Evolutionary conservation across 2,113 vertebrate genomes (phyloP), one percentile per base, ranked within the genome.

Genomic region (Phoxinus phoxinus): DNA sequence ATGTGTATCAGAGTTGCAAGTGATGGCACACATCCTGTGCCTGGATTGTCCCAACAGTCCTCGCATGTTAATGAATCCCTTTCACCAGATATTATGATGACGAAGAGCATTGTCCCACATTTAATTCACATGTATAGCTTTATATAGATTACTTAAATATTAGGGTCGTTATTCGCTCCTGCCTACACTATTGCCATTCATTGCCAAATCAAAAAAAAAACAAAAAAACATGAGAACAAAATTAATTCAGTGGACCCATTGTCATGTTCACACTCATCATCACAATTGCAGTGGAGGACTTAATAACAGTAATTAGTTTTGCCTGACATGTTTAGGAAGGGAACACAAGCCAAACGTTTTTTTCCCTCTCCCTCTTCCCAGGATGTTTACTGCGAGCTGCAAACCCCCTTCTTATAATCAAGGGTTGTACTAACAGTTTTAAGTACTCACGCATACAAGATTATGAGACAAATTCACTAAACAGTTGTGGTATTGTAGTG

Each of bases 251-350:
- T 67, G 65, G 9, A 76, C 81, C 84, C 79, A 53, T 84, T 75
- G 72, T 80, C 65, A 44, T 30, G 17, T 69, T 37, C 74, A n/a
- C 53, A 51, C 46, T 86, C 71, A 86, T 86, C 72, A 73, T 44
- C 76, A n/a, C 27, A 72, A 58, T 72, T 74, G 59, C 74, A 79
- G 46, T 41, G 75, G 67, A 74, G 37, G 48, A 86, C 84, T 84
- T 86, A 87, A 89, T 84, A 86, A 89, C 71, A 85, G 77, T 86
- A 79, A 88, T 86, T 86, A 87, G 48, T 82, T 87, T 41, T 76
- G 53, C 46, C 61, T 89, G 85, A 80, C 65, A 84, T 30, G 75
- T 79, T 84, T 80, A 37, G 81, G 37, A 78, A 32, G 46, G 81
- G 51, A 32, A 84, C 32, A 25, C 48, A 46, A 73, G 48, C 56